These are phyloP conservation scores for Corythornis madagascariensis DNA, from an alignment of 2,113 vertebrate species.

Conservation along the genomic window DNA sequence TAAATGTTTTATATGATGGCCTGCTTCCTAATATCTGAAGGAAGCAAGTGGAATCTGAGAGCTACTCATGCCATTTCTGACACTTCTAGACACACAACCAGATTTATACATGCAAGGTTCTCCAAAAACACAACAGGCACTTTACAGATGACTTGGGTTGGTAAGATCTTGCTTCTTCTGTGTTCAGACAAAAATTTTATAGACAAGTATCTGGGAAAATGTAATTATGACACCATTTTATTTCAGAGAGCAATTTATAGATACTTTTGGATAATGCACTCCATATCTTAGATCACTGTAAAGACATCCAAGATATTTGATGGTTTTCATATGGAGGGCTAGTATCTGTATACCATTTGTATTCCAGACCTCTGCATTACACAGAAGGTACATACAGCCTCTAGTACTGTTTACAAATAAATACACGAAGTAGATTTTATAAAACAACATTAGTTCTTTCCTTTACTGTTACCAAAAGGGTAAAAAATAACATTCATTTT, in stretches of 20 bases:
- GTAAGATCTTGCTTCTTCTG: not conserved
- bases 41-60: not conserved
- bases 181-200: not conserved
- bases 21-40: not conserved
- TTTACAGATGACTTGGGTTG: not conserved
- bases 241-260: not conserved
- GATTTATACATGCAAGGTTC: not conserved
- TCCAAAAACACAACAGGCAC: not conserved
- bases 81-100: not conserved
- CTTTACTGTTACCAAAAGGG: not conserved
- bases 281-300: not conserved
- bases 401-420: slow-evolving; percentile 22
- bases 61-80: not conserved
- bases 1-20: not conserved
- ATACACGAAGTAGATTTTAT: not conserved
- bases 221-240: not conserved
- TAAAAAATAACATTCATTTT: not conserved
- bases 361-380: not conserved
- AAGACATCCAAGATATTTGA: not conserved
- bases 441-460: not conserved
- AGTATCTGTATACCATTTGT: not conserved
- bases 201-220: not conserved
- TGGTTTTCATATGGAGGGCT: not conserved
- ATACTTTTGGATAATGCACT: not conserved
- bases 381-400: not conserved